Evolutionary conservation across 2,797 vertebrate species (phyloP).

Genomic region (Sebastes oblongus): DNA sequence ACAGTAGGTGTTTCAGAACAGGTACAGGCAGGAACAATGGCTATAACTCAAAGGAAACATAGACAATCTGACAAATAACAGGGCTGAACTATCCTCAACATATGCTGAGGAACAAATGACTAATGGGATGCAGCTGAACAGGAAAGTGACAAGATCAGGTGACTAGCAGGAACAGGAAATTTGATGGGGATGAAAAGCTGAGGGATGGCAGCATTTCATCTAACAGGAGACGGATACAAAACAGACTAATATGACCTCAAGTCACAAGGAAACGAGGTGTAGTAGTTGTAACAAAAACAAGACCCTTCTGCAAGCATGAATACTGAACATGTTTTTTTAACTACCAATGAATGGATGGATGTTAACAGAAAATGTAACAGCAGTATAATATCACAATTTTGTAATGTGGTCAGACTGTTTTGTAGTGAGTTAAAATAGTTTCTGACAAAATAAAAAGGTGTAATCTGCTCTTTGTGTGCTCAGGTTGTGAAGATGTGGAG

Average conservation of each 20-base stretch:
- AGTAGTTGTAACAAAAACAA: neutral
- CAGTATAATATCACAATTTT: neutral
- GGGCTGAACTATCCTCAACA: neutral
- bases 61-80: constrained; percentile 32
- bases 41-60: neutral
- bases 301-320: neutral
- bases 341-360: neutral
- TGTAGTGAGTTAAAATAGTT: neutral
- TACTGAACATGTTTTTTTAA: neutral
- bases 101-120: constrained; percentile 8
- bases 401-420: neutral
- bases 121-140: constrained; percentile 30
- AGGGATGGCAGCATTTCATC: neutral
- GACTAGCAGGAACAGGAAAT: neutral
- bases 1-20: constrained; percentile 27
- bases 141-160: constrained; percentile 12
- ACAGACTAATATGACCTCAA: neutral
- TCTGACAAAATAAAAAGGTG: neutral
- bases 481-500: constrained; percentile 79
- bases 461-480: neutral
- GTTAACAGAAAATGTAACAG: neutral
- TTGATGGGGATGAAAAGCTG: neutral
- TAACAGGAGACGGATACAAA: neutral
- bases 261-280: neutral
- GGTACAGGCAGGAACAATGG: constrained; percentile 42